Percentiles rank a stretch among this genome's conserved stretches.
Conservation (phyloP, 2,113 vertebrate species). For the Amphiprion ocellaris region DNA sequence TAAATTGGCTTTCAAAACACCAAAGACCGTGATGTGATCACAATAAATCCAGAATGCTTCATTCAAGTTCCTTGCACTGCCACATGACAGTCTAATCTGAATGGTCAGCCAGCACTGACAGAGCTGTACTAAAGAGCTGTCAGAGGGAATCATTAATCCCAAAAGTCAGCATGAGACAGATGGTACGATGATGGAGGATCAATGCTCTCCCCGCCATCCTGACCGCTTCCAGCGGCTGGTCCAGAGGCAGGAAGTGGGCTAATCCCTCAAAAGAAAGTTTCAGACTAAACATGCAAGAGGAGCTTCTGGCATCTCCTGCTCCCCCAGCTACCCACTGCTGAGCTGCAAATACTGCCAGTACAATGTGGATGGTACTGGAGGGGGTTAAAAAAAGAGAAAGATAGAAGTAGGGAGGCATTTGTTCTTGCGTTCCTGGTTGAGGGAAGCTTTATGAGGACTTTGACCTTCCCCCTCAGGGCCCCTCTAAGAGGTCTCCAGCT, state of each 20-base stretch:
- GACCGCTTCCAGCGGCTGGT: conserved; percentile 50
- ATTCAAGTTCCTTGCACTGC: conserved; percentile 6
- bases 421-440: conserved; percentile 61
- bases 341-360: conserved; percentile 26
- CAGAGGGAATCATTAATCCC: conserved; percentile 80
- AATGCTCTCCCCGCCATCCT: conserved; percentile 64
- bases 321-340: conserved; percentile 22
- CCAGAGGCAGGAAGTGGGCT: conserved; percentile 70
- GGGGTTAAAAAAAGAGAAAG: conserved; percentile 52
- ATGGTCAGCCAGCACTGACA: conserved; percentile 51
- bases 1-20: background rate
- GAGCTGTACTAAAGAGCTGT: conserved; percentile 74
- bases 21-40: background rate
- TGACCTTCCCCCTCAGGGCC: conserved; percentile 73
- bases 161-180: conserved; percentile 79
- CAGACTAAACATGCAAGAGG: conserved; percentile 71
- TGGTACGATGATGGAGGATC: conserved; percentile 80
- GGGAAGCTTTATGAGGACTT: conserved; percentile 70
- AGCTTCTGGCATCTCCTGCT: conserved; percentile 25
- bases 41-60: conserved; percentile 1
- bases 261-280: conserved; percentile 77
- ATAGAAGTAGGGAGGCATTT: conserved; percentile 56
- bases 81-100: conserved; percentile 74
- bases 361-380: conserved; percentile 56
- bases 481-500: conserved; percentile 75